Conservation (phyloP, 2,888 invertebrate genomes). For the Julus scandinavius region DNA sequence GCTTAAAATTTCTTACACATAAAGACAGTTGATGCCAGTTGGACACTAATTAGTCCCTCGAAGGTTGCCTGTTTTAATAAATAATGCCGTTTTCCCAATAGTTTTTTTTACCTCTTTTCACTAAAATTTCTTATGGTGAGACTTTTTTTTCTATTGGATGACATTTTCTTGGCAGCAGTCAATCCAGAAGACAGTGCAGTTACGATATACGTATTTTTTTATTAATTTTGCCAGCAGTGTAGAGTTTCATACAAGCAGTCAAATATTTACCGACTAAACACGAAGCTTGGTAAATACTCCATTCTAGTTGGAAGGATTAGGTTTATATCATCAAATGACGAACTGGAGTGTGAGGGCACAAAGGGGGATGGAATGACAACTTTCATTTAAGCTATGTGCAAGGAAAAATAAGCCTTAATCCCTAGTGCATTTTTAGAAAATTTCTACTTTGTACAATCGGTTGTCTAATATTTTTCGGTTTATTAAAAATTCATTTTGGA, state of each 20-base stretch:
- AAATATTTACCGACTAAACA: constrained; percentile 1
- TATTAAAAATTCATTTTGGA: not conserved
- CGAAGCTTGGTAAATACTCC: not conserved
- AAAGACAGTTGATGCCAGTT: no score
- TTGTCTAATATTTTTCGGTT: not conserved
- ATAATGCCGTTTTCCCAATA: no score
- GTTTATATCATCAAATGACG: no score
- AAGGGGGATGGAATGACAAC: not conserved
- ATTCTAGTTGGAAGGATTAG: not conserved
- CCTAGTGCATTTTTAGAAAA: not conserved
- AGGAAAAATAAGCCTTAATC: not conserved
- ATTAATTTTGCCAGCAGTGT: not conserved
- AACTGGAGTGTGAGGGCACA: not conserved
- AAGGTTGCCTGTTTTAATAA: no score
- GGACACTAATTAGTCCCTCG: no score
- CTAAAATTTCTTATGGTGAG: no score
- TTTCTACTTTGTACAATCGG: not conserved
- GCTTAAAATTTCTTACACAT: no score
- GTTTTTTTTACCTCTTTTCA: no score
- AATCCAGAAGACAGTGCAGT: not conserved
- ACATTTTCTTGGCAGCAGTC: no score
- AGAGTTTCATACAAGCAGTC: not conserved
- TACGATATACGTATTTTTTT: not conserved
- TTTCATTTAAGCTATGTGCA: not conserved
- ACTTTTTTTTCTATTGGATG: no score